A percentile compares a stretch with the other conserved stretches of the same genome.
Evolutionary conservation across 2,888 invertebrate species (phyloP).

Genomic region (Parapristionchus giblindavisi): DNA sequence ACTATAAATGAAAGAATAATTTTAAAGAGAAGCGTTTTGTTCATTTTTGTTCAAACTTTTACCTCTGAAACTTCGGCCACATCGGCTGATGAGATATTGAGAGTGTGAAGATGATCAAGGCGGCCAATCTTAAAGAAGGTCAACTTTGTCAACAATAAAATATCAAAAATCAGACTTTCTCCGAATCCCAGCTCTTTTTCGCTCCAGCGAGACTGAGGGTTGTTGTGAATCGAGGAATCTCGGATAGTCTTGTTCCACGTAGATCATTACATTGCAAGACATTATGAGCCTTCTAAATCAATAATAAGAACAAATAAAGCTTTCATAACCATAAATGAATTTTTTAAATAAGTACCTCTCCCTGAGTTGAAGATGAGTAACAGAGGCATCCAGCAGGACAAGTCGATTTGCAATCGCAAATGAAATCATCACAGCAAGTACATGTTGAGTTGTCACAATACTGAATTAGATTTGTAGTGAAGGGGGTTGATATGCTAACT

Average conservation of each 20-base stretch:
- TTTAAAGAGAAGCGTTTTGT: not conserved
- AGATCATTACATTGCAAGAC: constrained; percentile 24
- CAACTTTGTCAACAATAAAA: not conserved
- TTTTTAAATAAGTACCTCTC: constrained; percentile 4
- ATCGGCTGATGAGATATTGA: constrained; percentile 32
- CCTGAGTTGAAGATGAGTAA: not conserved
- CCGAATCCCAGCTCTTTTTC: not conserved
- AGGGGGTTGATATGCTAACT: no score
- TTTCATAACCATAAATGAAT: not conserved
- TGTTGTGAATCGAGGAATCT: constrained; percentile 20
- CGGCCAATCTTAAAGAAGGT: not conserved
- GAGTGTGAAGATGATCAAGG: constrained; percentile 27
- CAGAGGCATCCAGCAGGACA: constrained; percentile 37
- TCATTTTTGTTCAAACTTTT: not conserved
- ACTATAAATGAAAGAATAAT: no score
- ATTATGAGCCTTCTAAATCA: constrained; percentile 5
- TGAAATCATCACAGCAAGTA: constrained; percentile 22
- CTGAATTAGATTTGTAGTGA: no score
- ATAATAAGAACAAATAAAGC: not conserved
- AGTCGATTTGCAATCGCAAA: constrained; percentile 15
- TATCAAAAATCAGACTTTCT: not conserved
- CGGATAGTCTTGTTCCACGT: constrained; percentile 7
- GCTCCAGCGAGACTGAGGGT: constrained; percentile 7
- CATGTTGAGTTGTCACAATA: constrained; percentile 25
- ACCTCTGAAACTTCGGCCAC: constrained; percentile 24